A percentile compares a stretch with the other conserved stretches of the same genome.
phyloP scores from a whole-genome alignment of 1,140 invertebrate species.

The Brachionus rotundiformis region DNA sequence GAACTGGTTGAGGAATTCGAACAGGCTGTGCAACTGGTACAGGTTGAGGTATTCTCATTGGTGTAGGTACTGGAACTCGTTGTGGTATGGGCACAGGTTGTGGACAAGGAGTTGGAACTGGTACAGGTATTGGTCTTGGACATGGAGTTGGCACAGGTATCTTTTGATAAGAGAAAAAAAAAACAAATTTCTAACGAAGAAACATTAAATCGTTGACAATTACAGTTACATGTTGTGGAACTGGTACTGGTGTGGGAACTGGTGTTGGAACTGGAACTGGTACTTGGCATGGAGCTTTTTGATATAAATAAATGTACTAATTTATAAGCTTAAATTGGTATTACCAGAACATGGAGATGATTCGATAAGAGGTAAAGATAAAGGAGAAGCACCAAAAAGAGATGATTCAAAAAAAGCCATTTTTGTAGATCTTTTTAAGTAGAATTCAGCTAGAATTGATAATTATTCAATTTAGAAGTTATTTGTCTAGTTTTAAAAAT shows the following conservation, averaged over 20 bases:
- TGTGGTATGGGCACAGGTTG: neutral
- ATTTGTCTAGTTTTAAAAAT: neutral
- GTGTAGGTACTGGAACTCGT: neutral
- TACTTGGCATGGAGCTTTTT: constrained; percentile 22
- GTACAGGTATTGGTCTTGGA: constrained; percentile 4
- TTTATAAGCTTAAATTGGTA: neutral
- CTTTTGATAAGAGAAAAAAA: neutral
- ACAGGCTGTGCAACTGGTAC: neutral
- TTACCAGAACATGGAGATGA: neutral
- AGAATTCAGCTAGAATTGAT: neutral
- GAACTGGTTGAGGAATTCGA: constrained; percentile 6
- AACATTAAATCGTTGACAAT: neutral
- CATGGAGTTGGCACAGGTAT: neutral
- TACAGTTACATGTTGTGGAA: neutral
- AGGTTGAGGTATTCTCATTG: neutral
- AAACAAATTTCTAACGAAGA: neutral
- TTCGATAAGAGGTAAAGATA: neutral
- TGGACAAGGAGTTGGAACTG: neutral
- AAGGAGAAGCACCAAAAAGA: neutral
- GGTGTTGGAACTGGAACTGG: neutral
- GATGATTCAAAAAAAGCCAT: constrained; percentile 17
- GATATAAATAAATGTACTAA: too few relatives aligned
- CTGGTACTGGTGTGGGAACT: neutral
- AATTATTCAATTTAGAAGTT: neutral
- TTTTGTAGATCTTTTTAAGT: neutral